Evolutionary conservation across 1,140 invertebrate genomes (phyloP), one percentile per base, ranked within the genome.

Genomic region (Heliconius hewitsoni): DNA sequence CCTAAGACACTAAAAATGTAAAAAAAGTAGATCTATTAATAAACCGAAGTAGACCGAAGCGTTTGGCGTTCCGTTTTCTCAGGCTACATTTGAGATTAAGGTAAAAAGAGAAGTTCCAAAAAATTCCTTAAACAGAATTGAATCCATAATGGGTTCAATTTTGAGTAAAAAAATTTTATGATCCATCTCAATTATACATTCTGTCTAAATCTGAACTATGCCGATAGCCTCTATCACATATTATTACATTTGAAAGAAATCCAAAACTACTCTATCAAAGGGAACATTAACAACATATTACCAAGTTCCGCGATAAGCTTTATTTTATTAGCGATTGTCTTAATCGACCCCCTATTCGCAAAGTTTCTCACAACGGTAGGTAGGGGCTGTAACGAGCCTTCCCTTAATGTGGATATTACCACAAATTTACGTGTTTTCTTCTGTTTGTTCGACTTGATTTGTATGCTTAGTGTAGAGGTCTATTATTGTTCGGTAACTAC

Each of bases 321-420:
- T 83, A 83, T 83, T 83, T 81, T 81, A 83, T 79, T 83, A 81
- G 75, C 71, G 52, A 83, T 81, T 83, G 79, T 83, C 79, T 83
- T 83, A 81, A 83, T 83, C 82, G 77, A 71, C 55, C 42, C 55
- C 42, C 55, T 55, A 74, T 71, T 74, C 30, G 70, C 71, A 77
- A 82, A 74, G 39, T 79, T 82, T 77, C 23, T 3, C 46, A 11
- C n/a, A 73, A 76, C 27, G 70, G 18, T 74, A 66, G 76, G 76
- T 52, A 52, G 16, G 42, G 50, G 73, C 79, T 77, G 74, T 76
- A 75, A 79, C 57, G 74, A 73, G 42, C 76, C 78, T 52, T 57
- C 79, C 76, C 76, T 72, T 78, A 78, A 83, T 83, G 77, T 83
- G 66, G 74, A 80, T 80, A 83, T 77, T 78, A 80, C 50, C 70